phyloP scores from a whole-genome alignment of 2,113 vertebrate genomes.

The Nettapus auritus region DNA sequence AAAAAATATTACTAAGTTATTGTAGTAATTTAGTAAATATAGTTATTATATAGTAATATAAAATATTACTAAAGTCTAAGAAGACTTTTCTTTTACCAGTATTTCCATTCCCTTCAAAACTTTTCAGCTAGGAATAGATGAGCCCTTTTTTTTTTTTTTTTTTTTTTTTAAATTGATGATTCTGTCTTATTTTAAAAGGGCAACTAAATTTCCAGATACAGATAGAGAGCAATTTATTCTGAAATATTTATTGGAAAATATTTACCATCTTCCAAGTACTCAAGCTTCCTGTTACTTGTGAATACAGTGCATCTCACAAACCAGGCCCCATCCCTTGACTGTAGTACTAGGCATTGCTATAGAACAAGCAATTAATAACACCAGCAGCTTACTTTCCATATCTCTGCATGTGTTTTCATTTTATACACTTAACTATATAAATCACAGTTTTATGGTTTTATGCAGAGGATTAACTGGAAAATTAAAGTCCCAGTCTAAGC shows the following conservation, averaged over 20 bases:
- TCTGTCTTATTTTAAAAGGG: background rate
- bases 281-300: background rate
- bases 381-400: background rate
- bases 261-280: background rate
- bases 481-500: background rate
- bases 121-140: background rate
- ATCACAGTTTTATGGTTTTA: background rate
- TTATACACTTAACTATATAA: background rate
- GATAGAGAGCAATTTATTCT: background rate
- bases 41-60: no score
- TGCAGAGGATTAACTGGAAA: slow-evolving; percentile 14
- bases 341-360: background rate
- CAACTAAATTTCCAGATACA: background rate
- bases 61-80: no score
- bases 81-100: background rate
- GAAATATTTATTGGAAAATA: background rate
- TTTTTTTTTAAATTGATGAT: background rate
- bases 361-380: background rate
- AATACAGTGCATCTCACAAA: background rate
- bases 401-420: background rate
- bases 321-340: background rate
- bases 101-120: background rate
- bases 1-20: background rate
- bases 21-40: no score
- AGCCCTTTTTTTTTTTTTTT: background rate